Evolutionary conservation across 2,113 vertebrate species (phyloP), one percentile per base, ranked within the genome.

Genomic region (Rattus rattus): DNA sequence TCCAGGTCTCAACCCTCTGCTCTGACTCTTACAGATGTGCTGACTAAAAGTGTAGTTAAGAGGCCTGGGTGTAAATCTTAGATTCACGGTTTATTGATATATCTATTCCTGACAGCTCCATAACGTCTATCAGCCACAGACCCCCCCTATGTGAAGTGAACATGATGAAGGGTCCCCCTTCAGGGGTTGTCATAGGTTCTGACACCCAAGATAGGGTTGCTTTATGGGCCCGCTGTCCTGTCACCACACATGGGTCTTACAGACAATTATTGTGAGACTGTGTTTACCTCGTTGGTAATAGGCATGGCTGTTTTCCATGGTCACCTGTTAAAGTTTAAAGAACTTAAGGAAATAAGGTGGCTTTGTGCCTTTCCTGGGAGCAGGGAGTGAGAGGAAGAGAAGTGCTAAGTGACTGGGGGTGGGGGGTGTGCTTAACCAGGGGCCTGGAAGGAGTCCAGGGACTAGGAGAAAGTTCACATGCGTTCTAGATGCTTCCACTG

Each of bases 121-220:
- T 4, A 28, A 17, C 33, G 3, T 70, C 75, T 49, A 16, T 17
- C 47, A 63, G 0, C 11, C 17, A 49, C 10, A n/a, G 49, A 7
- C 26, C 70, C 39, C n/a, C 80, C 92, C 39, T 9, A 24, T 28
- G 2, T 26, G 16, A 65, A 69, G 30, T 20, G 79, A 84, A 56
- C 63, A 75, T 36, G 63, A 49, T 13, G 30, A 20, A 28, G 14
- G 16, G 20, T 5, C 7, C 16, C 3, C 0, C 2, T 2, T 19
- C 16, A 24, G 59, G 76, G 59, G 7, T 90, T 65, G 47, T 33
- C 76, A n/a, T 52, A 22, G 54, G 1, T n/a, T 28, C 7, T 1
- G 2, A 49, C 28, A 7, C 7, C 7, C 0, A 39, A 8, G 12
- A 17, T 28, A 10, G 26, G 13, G 54, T 47, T 0, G 0, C 1